These are phyloP conservation scores for Pelodytes ibericus DNA, from an alignment of 2,797 vertebrate genomes.

Conservation along the genomic window DNA sequence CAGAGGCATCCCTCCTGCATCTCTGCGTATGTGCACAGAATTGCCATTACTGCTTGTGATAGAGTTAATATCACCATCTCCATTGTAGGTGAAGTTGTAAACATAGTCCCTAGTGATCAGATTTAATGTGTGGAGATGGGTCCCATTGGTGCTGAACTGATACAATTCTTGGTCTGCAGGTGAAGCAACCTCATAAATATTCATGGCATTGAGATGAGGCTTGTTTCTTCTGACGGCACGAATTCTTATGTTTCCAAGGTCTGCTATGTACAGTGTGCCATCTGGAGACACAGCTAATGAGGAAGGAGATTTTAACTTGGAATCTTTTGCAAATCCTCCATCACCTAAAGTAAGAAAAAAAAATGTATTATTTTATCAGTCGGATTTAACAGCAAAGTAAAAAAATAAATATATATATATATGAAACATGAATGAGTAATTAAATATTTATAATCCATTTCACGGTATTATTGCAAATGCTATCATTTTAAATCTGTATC, in stretches of 20 bases:
- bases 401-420: too few relatives aligned
- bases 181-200: slow-evolving; percentile 88
- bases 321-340: slow-evolving; percentile 91
- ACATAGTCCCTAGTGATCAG: slow-evolving; percentile 91
- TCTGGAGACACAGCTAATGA: slow-evolving; percentile 90
- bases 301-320: slow-evolving; percentile 90
- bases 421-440: slow-evolving; percentile 58
- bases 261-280: slow-evolving; percentile 88
- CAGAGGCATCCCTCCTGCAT: slow-evolving; percentile 87
- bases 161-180: slow-evolving; percentile 93
- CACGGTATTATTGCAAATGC: slow-evolving; percentile 61
- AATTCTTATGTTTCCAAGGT: slow-evolving; percentile 92
- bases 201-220: slow-evolving; percentile 78
- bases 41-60: slow-evolving; percentile 80
- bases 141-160: slow-evolving; percentile 91
- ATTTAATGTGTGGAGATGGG: slow-evolving; percentile 90
- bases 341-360: slow-evolving; percentile 77
- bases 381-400: slow-evolving; percentile 31
- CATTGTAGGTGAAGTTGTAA: slow-evolving; percentile 89
- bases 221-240: slow-evolving; percentile 87
- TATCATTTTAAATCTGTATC: slow-evolving; percentile 62
- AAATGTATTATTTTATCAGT: slow-evolving; percentile 50
- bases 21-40: slow-evolving; percentile 86
- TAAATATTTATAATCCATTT: slow-evolving; percentile 60
- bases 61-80: slow-evolving; percentile 81